phyloP scores from a whole-genome alignment of 2,113 vertebrate genomes.

The Microcebus lehilahytsara region DNA sequence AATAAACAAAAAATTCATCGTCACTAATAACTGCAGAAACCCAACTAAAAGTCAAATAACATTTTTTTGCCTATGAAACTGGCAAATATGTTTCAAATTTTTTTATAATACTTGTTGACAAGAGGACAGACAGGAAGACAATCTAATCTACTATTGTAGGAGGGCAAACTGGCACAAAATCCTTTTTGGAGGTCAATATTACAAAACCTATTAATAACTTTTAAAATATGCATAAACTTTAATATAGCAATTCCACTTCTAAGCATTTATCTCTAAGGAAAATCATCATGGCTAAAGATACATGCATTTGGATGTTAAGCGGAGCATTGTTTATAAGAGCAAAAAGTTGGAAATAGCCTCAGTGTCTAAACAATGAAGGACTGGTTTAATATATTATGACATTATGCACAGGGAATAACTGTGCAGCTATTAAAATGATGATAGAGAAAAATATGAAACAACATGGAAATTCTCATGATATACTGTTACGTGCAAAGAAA shows the following conservation, averaged over 20 bases:
- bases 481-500: neutral
- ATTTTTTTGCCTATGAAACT: neutral
- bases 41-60: neutral
- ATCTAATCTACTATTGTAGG: neutral
- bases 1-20: neutral
- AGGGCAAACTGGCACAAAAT: neutral
- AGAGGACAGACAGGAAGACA: neutral
- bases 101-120: neutral
- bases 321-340: slow-evolving; percentile 53
- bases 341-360: slow-evolving; percentile 34
- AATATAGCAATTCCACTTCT: neutral
- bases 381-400: neutral
- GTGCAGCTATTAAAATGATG: neutral
- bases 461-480: neutral
- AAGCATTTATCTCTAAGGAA: slow-evolving; percentile 34
- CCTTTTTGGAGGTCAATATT: neutral
- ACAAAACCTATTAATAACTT: slow-evolving; percentile 4
- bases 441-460: neutral
- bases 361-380: slow-evolving; percentile 56
- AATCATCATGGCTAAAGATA: slow-evolving; percentile 41
- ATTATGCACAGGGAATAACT: neutral
- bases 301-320: neutral
- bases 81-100: neutral
- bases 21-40: neutral
- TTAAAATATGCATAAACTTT: slow-evolving; percentile 6